Conservation (phyloP, 2,888 invertebrate species). For the Noctua janthe region DNA sequence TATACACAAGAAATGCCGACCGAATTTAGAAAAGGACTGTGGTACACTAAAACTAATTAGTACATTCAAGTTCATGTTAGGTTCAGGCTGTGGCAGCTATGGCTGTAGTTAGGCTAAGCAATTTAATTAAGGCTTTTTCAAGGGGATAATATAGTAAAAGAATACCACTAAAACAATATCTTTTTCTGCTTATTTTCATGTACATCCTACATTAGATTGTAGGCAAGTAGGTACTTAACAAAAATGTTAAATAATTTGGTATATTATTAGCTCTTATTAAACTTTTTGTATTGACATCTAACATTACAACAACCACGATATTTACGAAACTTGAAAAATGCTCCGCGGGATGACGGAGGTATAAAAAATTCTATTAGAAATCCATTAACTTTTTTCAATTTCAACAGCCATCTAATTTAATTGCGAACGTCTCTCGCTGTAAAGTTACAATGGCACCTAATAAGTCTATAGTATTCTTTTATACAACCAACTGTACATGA, state of each 20-base stretch:
- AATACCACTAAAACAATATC: neutral
- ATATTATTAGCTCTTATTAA: neutral
- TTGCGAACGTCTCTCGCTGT: constrained; percentile 71
- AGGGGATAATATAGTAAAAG: neutral
- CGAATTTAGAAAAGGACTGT: neutral
- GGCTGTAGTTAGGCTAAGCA: neutral
- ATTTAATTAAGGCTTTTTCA: neutral
- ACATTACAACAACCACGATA: neutral
- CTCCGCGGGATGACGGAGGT: constrained; percentile 39
- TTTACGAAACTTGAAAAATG: constrained; percentile 7
- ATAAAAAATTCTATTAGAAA: constrained; percentile 72
- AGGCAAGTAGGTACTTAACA: neutral
- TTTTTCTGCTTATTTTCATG: neutral
- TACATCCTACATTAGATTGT: neutral
- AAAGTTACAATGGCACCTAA: constrained; percentile 69
- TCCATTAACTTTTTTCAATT: constrained; percentile 78
- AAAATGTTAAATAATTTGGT: neutral
- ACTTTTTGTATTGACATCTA: neutral
- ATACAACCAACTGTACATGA: constrained; percentile 13
- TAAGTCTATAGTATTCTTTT: constrained; percentile 43
- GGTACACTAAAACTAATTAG: constrained; percentile 1
- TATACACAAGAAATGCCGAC: neutral
- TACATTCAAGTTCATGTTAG: neutral
- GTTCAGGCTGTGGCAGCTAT: neutral
- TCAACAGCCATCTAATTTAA: constrained; percentile 73